Base-by-base conservation (phyloP, 1,140 invertebrate species). In the Brachionus paranguensis region DNA sequence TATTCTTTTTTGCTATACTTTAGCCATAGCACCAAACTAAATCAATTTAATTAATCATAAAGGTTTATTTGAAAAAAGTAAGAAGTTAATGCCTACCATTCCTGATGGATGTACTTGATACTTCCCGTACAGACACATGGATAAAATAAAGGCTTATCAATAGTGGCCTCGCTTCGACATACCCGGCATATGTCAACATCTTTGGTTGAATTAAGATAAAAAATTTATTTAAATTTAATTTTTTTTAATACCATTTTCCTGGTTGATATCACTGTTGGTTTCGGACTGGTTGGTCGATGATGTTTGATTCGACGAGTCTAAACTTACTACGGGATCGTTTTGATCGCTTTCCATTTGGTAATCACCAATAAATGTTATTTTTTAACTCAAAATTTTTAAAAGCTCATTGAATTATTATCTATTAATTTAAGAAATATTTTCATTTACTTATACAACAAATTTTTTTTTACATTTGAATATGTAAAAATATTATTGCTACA, bases 51-150 rank as follows among this genome's bases (percentile, higher is more conserved):
- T 47, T 45, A 72, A 41, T 41, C 4, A 50, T 4, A 60, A 47
- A 7, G 33, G 33, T 37, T 33, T 10, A 41, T 11, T 12, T 50
- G 47, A 6, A 84, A 85, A 37, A 10, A 5, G 37, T 64, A 45
- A 83, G 20, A 6, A 47, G 7, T 14, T 65, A 12, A 84, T 45
- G 72, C 86, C 85, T 87, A 91, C 90, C 92, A 93, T 85, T 93
- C 92, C 88, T 98, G 96, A 89, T 99, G 97, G 65, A 99, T 98
- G 92, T 94, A 99, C 91, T 98, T 99, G 85, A 99, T 99, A 85
- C 95, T 97, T 60, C 97, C 97, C 11, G 96, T 98, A 89, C 97
- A 99, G 76, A 99, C 96, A 90, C 97, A 99, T 0, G 97, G 97
- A 91, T 99, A 96, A 88, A 96, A 99, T 3, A 98, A 90, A 0